Percentiles rank a stretch among this genome's conserved stretches.
Conservation (phyloP, 2,113 vertebrate genomes). For the Coracopsis vasa region DNA sequence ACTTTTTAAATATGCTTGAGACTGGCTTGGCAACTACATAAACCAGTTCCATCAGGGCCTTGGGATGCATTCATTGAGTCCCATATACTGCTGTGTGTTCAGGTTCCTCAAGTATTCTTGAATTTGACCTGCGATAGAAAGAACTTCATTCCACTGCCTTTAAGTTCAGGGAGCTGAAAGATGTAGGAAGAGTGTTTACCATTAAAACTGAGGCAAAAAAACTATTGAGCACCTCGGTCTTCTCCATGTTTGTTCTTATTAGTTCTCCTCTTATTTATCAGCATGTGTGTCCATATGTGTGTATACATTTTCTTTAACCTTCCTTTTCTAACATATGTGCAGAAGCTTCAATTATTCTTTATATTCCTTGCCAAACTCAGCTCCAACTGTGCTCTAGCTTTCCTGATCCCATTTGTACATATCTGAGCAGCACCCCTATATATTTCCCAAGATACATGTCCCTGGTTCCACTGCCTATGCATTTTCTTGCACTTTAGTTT, state of each 20-base stretch:
- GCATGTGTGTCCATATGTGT: too few relatives aligned
- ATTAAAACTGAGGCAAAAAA: background rate
- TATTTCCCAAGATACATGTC: background rate
- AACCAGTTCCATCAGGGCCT: background rate
- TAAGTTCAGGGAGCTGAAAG: background rate
- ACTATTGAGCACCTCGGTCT: background rate
- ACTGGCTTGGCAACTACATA: background rate
- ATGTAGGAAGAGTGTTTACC: background rate
- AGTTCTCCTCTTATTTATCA: background rate
- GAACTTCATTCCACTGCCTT: background rate
- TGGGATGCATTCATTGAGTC: background rate
- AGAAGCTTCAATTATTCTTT: background rate
- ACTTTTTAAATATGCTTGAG: background rate
- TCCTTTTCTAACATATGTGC: background rate
- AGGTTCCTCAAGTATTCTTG: background rate
- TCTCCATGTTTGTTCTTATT: background rate
- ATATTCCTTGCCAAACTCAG: background rate
- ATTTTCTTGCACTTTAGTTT: background rate
- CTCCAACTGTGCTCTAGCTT: background rate
- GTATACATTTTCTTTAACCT: background rate
- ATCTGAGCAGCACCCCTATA: background rate
- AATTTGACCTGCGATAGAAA: background rate
- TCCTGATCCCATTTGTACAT: rapidly evolving
- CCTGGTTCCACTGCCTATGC: background rate
- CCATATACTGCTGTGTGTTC: background rate